These are phyloP conservation scores for Limnodromus scolopaceus DNA, from an alignment of 2,797 vertebrate species.

Conservation along the genomic window DNA sequence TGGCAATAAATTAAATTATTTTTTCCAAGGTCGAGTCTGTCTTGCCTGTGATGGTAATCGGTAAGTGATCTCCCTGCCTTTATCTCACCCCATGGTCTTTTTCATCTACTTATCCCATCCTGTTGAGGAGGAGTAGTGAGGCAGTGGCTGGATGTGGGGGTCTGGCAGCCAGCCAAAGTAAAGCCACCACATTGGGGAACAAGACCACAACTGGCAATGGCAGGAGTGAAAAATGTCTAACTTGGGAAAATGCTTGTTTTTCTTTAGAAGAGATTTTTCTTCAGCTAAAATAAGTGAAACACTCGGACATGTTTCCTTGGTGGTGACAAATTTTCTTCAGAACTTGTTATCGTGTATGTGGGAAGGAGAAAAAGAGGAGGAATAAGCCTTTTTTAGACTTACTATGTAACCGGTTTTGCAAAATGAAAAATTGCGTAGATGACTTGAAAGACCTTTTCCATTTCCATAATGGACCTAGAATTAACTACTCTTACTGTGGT, in stretches of 20 bases:
- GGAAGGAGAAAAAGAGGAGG: background rate
- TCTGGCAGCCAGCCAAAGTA: background rate
- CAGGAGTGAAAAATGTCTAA: background rate
- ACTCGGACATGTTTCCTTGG: background rate
- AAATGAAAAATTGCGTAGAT: background rate
- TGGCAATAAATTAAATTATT: background rate
- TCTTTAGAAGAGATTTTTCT: background rate
- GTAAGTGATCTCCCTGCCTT: background rate
- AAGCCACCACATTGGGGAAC: background rate
- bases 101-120: background rate
- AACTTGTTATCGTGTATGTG: background rate
- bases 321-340: background rate
- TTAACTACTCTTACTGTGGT: background rate
- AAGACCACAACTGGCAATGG: background rate
- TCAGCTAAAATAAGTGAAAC: background rate
- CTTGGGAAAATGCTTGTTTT: background rate
- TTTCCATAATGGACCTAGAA: background rate
- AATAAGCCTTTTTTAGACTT: background rate
- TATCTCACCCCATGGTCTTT: background rate
- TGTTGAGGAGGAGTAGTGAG: background rate
- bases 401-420: background rate
- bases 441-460: background rate
- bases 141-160: background rate
- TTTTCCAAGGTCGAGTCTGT: accelerated
- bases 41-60: background rate